Evolutionary conservation across 2,113 vertebrate genomes (phyloP).

Genomic region (Silurus asotus): DNA sequence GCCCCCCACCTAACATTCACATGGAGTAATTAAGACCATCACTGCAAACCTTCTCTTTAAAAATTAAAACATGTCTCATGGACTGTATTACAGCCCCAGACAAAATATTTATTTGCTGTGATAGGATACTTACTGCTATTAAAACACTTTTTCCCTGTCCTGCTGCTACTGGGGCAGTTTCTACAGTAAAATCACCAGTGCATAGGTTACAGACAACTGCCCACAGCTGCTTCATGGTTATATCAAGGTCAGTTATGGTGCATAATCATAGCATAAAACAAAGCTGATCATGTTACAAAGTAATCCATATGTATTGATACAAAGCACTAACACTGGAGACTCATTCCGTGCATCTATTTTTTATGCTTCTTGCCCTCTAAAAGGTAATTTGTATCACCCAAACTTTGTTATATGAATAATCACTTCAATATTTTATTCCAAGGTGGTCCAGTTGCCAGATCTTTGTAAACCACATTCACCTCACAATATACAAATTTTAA

Average conservation of each 20-base stretch:
- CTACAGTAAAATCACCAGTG: background rate
- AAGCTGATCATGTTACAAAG: background rate
- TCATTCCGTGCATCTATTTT: too few relatives aligned
- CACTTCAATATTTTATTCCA: too few relatives aligned
- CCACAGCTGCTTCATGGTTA: background rate
- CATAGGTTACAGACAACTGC: background rate
- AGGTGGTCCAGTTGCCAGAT: too few relatives aligned
- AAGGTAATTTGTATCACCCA: too few relatives aligned
- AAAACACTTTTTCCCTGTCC: background rate
- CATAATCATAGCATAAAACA: background rate
- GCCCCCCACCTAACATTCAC: background rate
- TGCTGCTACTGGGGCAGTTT: background rate
- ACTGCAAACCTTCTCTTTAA: background rate
- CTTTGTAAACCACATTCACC: too few relatives aligned
- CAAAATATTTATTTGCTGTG: background rate
- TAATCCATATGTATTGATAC: background rate
- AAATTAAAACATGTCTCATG: background rate
- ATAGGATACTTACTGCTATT: background rate
- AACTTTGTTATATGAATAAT: too few relatives aligned
- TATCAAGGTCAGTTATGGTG: background rate
- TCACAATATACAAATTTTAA: too few relatives aligned
- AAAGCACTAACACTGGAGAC: background rate
- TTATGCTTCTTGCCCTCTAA: too few relatives aligned
- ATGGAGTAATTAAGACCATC: background rate
- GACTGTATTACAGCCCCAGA: background rate